Evolutionary conservation across 2,113 vertebrate genomes (phyloP), one percentile per base, ranked within the genome.

Genomic region (Polypterus senegalus): DNA sequence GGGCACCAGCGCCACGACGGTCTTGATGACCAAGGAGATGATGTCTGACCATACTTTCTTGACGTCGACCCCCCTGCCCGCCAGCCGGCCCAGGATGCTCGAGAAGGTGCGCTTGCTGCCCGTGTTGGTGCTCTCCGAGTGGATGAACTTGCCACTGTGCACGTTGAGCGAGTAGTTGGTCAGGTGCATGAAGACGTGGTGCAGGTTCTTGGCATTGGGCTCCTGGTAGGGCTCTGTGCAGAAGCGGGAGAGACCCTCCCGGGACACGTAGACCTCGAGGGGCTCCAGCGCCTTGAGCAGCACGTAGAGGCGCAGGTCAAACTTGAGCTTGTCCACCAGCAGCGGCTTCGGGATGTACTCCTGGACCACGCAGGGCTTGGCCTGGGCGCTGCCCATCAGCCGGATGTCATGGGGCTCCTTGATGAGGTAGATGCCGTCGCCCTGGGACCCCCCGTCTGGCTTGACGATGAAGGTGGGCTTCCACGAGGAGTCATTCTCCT

Each of bases 341-440:
- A 99, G 76, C 0, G 94, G 96, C 66, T 87, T 93, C 68, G 88
- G 86, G 61, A 99, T 90, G 70, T 99, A 99, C 58, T 98, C 94
- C 80, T 98, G 96, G 58, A 98, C 92, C 45, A 99, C 92, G 0
- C 83, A 80, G 3, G 94, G 92, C 65, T 91, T 81, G 84, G 77
- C 84, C 71, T 86, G 92, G 5, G 88, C 71, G 55, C 78, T 84
- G 8, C 77, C 81, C 2, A 82, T 65, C 67, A 84, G 67, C 49
- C 88, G 88, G 58, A 91, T 72, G 63, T 98, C 96, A 44, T 63
- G 71, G 4, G 92, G 91, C 69, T 97, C 94, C 54, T 89, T 92
- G 76, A 99, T 92, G 80, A 99, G 92, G 91, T 96, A 99, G 88
- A 99, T 99, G 71, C 96, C 94, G 3, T 97, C 93, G 46, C 96